Evolutionary conservation across 1,140 invertebrate species (phyloP), one percentile per base, ranked within the genome.

Genomic region (Drosophila cardini): DNA sequence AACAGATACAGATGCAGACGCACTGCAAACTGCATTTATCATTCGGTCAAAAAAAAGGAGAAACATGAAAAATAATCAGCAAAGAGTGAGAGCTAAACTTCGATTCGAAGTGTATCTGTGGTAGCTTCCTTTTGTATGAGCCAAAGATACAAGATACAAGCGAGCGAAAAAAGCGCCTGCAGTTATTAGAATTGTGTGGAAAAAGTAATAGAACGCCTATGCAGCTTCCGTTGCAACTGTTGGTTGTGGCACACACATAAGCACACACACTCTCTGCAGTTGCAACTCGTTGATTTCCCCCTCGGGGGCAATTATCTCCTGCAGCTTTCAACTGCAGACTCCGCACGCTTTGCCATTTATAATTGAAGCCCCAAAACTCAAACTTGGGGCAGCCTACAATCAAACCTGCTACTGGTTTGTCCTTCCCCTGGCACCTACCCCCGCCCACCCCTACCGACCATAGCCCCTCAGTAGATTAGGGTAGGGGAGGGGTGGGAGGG

Each of bases 341-440:
- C 55, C 58, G 50, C 57, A 76, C 55, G 48, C 57, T 45, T 74
- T 57, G 53, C 72, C 26, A 75, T 76, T 73, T 73, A 73, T 76
- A 76, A 78, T 78, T 78, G 75, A 46, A 45, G 72, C 61, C 55
- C 73, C 73, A 52, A 78, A 76, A 45, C 68, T 68, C 46, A 46
- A 53, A 61, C 42, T 61, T 70, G 65, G 9, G 34, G 53, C 60
- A 58, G 50, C 68, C 73, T 65, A 67, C 62, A 60, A 13, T 50
- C 57, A 42, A 72, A 67, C 38, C 61, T 65, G 56, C 70, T 65
- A 67, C 58, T 77, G 74, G 43, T 13, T 62, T 71, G 69, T 46
- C 58, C 11, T 43, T 26, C 26, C 53, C 13, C 10, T n/a, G 2
- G 16, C 15, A 7, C 15, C 15, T 9, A 3, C 13, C 2, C 4